Percentiles rank a stretch among this genome's conserved stretches.
Conservation (phyloP, 2,888 invertebrate species). For the Lamellibrachia satsuma region DNA sequence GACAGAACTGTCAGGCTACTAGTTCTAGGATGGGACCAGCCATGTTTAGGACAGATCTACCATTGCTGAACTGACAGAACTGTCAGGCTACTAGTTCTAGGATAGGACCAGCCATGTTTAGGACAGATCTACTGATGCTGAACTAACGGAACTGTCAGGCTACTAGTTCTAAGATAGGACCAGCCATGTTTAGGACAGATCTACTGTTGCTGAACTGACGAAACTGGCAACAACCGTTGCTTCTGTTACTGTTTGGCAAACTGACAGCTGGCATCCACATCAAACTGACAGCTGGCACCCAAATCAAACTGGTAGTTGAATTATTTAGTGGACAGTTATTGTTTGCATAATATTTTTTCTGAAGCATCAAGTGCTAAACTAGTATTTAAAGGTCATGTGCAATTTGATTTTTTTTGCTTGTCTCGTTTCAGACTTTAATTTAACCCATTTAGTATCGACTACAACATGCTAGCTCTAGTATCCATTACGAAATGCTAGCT, state of each 20-base stretch:
- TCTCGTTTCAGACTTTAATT: no score
- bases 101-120: no score
- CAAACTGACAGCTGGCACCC: background rate
- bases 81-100: no score
- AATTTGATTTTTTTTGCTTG: background rate
- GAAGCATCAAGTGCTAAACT: background rate
- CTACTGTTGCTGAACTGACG: background rate
- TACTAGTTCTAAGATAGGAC: background rate
- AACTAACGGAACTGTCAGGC: background rate
- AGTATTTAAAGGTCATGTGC: background rate
- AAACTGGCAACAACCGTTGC: background rate
- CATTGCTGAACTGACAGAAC: no score
- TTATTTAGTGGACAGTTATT: conserved; percentile 3
- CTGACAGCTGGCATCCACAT: background rate
- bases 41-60: no score
- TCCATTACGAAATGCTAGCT: no score
- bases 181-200: background rate
- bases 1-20: no score
- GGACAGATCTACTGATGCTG: no score
- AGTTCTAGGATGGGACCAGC: no score
- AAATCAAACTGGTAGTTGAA: background rate
- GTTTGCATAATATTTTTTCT: background rate
- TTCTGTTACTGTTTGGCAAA: background rate
- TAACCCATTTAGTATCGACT: no score
- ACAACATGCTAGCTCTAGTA: no score